Conservation (phyloP, 2,888 invertebrate genomes). For the Mimas tiliae region DNA sequence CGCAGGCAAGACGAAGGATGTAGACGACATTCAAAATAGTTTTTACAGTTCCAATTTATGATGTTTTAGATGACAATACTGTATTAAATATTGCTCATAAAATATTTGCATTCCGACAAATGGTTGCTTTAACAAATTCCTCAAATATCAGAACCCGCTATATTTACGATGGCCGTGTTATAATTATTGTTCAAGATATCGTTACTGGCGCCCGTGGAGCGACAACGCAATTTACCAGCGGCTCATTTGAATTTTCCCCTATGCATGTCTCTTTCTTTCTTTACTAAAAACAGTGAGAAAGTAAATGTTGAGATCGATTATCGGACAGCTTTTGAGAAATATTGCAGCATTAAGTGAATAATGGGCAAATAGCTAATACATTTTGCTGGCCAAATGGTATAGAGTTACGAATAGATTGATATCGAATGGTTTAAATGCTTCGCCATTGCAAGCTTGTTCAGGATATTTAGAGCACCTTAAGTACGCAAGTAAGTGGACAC, state of each 20-base stretch:
- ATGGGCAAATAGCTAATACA: slow-evolving; percentile 18
- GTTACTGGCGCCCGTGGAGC: slow-evolving; percentile 6
- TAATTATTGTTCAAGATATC: slow-evolving; percentile 26
- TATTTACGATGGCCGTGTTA: slow-evolving; percentile 9
- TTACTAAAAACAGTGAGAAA: background rate
- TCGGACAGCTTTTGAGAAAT: slow-evolving; percentile 20
- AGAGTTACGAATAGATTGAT: slow-evolving; percentile 4
- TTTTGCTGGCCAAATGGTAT: slow-evolving; percentile 16
- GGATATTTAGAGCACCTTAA: slow-evolving; percentile 20
- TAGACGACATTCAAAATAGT: too few species aligned
- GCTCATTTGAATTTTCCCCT: slow-evolving; percentile 18
- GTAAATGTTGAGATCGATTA: slow-evolving; percentile 11
- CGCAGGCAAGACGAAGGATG: too few species aligned
- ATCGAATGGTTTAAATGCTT: slow-evolving; percentile 15
- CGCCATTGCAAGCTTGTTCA: background rate
- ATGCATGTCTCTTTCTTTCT: background rate
- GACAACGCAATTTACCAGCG: slow-evolving; percentile 1
- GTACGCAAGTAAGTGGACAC: slow-evolving; percentile 10
- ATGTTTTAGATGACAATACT: too few species aligned
- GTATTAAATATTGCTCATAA: background rate
- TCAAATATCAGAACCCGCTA: slow-evolving; percentile 8
- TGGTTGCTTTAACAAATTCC: slow-evolving; percentile 7
- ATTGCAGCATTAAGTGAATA: slow-evolving; percentile 15
- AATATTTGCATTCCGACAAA: slow-evolving; percentile 1
- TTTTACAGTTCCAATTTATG: too few species aligned